Percentiles rank a stretch among this genome's conserved stretches.
Evolutionary conservation across 2,113 vertebrate genomes (phyloP).

Genomic region (Coryphaenoides rupestris): DNA sequence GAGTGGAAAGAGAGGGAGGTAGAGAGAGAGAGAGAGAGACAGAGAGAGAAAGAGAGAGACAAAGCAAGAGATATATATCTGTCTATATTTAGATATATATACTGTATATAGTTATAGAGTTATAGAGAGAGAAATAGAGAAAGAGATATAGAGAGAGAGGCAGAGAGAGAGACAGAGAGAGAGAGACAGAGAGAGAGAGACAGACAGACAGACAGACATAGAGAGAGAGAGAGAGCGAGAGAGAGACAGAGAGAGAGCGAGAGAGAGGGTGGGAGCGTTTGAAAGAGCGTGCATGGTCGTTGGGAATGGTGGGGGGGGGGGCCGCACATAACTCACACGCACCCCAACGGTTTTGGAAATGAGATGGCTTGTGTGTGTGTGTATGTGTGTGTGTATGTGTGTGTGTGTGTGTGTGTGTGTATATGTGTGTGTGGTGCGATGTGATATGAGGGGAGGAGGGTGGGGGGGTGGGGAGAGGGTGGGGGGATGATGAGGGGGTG

Average conservation of each 20-base stretch:
- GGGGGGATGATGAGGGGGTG: not conserved
- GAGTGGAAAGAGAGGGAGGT: conserved; percentile 2
- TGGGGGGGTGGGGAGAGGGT: conserved; percentile 7
- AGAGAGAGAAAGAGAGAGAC: conserved; percentile 7
- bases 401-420: too few species aligned
- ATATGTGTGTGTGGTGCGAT: too few species aligned
- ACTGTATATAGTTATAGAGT: too few species aligned
- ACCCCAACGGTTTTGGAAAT: conserved; percentile 14
- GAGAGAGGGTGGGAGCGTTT: not conserved
- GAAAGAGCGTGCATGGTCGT: not conserved
- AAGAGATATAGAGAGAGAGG: not conserved
- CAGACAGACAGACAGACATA: not conserved
- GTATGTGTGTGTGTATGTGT: conserved; percentile 1
- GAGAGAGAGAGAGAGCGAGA: not conserved
- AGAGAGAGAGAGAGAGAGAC: conserved; percentile 6
- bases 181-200: not conserved
- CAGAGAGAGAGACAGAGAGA: not conserved
- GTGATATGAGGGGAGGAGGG: conserved; percentile 28
- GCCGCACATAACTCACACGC: not conserved
- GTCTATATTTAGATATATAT: too few species aligned
- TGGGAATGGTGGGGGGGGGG: too few species aligned
- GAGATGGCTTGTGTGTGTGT: not conserved
- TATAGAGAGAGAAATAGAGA: not conserved
- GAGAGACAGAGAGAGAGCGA: not conserved
- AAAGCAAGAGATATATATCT: conserved; percentile 10